Conservation (phyloP, 2,113 vertebrate species). For the Bothrops jararaca region DNA sequence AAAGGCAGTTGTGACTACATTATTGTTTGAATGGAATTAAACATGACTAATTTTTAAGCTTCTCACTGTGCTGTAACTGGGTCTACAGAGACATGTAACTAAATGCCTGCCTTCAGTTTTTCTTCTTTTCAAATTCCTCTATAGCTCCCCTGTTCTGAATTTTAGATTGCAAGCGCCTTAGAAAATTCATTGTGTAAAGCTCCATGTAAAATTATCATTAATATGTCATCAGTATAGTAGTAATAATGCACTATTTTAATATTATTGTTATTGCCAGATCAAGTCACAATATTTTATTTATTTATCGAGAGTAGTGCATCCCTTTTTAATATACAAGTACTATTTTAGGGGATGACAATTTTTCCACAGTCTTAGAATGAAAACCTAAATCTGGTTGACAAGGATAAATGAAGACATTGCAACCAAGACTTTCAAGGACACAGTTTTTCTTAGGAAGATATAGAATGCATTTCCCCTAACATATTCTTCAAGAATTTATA, state of each 20-base stretch:
- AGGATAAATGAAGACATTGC: neutral
- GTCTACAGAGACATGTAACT: neutral
- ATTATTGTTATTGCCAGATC: neutral
- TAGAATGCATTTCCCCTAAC: neutral
- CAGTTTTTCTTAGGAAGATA: neutral
- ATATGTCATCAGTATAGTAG: neutral
- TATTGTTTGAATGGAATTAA: neutral
- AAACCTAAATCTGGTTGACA: neutral
- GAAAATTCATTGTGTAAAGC: neutral
- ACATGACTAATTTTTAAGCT: neutral
- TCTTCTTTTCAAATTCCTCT: neutral
- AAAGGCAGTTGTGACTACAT: neutral
- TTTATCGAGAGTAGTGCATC: neutral
- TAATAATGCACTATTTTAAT: neutral
- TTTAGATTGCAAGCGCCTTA: neutral
- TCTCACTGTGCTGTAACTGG: neutral
- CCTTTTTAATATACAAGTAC: neutral
- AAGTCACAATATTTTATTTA: neutral
- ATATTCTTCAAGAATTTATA: slow-evolving; percentile 7
- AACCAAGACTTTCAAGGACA: slow-evolving; percentile 4
- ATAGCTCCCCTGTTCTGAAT: neutral
- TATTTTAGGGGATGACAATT: neutral
- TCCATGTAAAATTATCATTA: neutral
- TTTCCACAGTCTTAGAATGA: neutral
- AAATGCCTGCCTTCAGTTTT: neutral